Conservation (phyloP, 2,797 vertebrate species). For the Sorex maritimensis region DNA sequence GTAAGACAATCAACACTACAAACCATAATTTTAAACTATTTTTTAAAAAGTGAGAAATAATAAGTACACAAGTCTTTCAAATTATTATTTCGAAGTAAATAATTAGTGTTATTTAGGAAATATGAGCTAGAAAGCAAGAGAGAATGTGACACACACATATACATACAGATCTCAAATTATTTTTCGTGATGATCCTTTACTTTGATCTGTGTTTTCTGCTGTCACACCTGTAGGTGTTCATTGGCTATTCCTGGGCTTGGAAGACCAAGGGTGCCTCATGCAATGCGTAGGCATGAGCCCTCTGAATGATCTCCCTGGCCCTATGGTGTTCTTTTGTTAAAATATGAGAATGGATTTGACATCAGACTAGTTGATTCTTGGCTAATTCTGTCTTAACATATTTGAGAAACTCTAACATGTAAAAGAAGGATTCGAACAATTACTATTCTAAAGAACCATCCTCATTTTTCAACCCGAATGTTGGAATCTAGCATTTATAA, state of each 20-base stretch:
- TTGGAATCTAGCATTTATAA: conserved; percentile 20
- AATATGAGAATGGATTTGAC: not conserved
- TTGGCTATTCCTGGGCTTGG: too few species aligned
- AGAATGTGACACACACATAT: too few species aligned
- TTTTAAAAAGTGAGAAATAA: conserved; percentile 29
- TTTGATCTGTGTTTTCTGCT: too few species aligned
- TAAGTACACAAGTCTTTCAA: not conserved
- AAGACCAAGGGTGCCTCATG: too few species aligned
- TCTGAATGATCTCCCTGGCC: too few species aligned
- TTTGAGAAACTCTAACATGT: not conserved
- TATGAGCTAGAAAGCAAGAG: too few species aligned
- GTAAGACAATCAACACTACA: not conserved
- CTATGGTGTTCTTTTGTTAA: not conserved
- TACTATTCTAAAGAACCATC: conserved; percentile 7
- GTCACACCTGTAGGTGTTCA: too few species aligned
- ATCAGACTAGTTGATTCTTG: not conserved
- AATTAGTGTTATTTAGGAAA: too few species aligned
- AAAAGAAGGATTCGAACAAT: not conserved
- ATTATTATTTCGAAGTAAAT: too few species aligned
- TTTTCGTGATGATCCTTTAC: not conserved
- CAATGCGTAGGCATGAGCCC: too few species aligned
- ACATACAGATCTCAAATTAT: not conserved
- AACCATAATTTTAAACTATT: not conserved
- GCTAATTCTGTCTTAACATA: not conserved
- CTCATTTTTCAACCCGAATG: conserved; percentile 27